phyloP scores from a whole-genome alignment of 2,797 vertebrate species.

The Melanotaenia nigrans region DNA sequence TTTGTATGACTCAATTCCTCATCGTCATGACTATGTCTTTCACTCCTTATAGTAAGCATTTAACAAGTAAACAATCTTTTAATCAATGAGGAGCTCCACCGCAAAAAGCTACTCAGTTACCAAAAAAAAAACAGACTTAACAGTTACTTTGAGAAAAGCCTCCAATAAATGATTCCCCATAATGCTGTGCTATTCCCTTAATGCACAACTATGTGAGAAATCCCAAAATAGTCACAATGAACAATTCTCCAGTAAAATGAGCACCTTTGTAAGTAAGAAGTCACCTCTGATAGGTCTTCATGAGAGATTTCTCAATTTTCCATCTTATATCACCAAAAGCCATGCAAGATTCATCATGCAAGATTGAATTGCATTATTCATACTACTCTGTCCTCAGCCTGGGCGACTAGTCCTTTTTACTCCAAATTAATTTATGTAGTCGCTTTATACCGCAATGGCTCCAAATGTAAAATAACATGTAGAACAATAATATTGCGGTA shows the following conservation, averaged over 20 bases:
- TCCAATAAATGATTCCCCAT: background rate
- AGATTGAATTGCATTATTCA: constrained; percentile 68
- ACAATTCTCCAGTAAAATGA: constrained; percentile 1
- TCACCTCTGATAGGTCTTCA: constrained; percentile 30
- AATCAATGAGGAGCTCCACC: background rate
- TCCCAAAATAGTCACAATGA: constrained; percentile 21
- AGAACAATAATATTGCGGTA: constrained; percentile 28
- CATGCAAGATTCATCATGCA: constrained; percentile 62
- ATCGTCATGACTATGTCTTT: constrained; percentile 10
- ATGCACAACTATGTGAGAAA: background rate
- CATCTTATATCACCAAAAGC: constrained; percentile 48
- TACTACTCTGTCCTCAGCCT: constrained; percentile 36
- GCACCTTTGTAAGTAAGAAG: constrained; percentile 12
- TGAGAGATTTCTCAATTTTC: constrained; percentile 36
- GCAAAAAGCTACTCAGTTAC: constrained; percentile 3
- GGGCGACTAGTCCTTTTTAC: constrained; percentile 32
- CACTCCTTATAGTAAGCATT: constrained; percentile 19
- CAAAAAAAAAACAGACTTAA: background rate
- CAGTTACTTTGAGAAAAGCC: background rate
- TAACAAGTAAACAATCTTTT: constrained; percentile 5
- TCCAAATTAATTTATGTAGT: constrained; percentile 49
- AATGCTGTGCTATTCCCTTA: background rate
- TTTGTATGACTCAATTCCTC: background rate
- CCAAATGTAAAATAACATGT: constrained; percentile 38
- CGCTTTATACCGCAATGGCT: constrained; percentile 38